phyloP scores from a whole-genome alignment of 1,140 invertebrate species.

The Proctacanthus coquilletti region DNA sequence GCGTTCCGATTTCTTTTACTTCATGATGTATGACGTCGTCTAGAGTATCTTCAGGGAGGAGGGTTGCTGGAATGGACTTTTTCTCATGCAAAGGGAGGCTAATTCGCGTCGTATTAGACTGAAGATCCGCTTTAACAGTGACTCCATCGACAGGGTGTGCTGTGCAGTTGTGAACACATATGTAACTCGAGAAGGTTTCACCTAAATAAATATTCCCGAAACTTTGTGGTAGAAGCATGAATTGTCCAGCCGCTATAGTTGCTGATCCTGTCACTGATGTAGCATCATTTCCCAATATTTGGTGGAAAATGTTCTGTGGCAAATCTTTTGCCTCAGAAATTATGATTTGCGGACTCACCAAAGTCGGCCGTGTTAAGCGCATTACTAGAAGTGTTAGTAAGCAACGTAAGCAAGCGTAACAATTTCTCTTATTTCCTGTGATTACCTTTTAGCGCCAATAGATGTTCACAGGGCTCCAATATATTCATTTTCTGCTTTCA shows the following conservation, averaged over 20 bases:
- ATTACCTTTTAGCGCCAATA: conserved; percentile 12
- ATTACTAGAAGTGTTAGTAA: conserved; percentile 49
- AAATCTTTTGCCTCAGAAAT: conserved; percentile 73
- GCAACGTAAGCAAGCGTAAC: background rate
- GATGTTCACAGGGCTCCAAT: conserved; percentile 9
- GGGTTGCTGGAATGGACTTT: conserved; percentile 41
- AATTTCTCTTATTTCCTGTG: background rate
- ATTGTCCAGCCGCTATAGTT: conserved; percentile 69
- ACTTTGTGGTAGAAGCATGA: conserved; percentile 85
- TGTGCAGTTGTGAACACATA: conserved; percentile 93
- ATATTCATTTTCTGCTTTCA: conserved; percentile 2
- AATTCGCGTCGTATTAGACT: conserved; percentile 78
- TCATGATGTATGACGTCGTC: conserved; percentile 95
- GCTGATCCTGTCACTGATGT: conserved; percentile 61
- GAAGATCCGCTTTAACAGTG: conserved; percentile 76
- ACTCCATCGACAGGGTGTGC: conserved; percentile 66
- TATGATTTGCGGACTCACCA: conserved; percentile 62
- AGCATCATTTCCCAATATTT: conserved; percentile 60
- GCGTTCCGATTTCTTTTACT: conserved; percentile 94
- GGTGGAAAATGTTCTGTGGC: conserved; percentile 59
- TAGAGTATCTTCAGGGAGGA: conserved; percentile 71
- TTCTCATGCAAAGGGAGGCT: conserved; percentile 47
- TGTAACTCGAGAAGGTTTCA: conserved; percentile 95
- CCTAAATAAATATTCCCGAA: conserved; percentile 77
- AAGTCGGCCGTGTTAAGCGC: conserved; percentile 74